Evolutionary conservation across 2,797 vertebrate genomes (phyloP).

Genomic region (Limnodromus scolopaceus): DNA sequence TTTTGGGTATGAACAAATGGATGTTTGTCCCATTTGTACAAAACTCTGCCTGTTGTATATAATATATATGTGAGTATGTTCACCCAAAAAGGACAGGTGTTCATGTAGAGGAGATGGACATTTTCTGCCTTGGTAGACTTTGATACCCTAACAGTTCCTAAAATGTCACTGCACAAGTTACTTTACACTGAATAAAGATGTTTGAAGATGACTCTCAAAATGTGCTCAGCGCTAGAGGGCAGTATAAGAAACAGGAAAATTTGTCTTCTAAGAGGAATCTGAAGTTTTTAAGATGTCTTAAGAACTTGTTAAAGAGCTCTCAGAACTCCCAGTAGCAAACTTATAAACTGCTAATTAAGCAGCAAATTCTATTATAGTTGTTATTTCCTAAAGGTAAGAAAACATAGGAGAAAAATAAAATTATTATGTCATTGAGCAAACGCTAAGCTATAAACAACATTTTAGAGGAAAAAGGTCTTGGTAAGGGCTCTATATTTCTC

Average conservation of each 20-base stretch:
- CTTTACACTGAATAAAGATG: neutral
- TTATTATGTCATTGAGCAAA: neutral
- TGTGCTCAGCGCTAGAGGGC: neutral
- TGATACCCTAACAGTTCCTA: neutral
- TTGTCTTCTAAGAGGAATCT: neutral
- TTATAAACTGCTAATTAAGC: neutral
- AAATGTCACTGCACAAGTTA: neutral
- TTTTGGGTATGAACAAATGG: neutral
- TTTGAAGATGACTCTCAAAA: neutral
- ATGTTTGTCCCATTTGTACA: neutral
- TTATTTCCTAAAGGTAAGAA: neutral
- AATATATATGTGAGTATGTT: neutral
- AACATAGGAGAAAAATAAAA: neutral
- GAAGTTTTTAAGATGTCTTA: neutral
- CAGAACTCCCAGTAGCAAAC: neutral
- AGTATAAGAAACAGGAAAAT: neutral
- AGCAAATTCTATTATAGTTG: neutral
- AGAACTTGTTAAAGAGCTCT: neutral
- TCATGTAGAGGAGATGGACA: neutral
- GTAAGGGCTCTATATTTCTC: neutral
- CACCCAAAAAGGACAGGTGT: accelerated
- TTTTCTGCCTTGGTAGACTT: neutral
- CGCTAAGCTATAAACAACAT: neutral
- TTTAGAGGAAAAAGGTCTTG: neutral
- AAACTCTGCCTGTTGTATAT: neutral